Evolutionary conservation across 2,797 vertebrate species (phyloP).

Genomic region (Lepidocolaptes lacrymiger): DNA sequence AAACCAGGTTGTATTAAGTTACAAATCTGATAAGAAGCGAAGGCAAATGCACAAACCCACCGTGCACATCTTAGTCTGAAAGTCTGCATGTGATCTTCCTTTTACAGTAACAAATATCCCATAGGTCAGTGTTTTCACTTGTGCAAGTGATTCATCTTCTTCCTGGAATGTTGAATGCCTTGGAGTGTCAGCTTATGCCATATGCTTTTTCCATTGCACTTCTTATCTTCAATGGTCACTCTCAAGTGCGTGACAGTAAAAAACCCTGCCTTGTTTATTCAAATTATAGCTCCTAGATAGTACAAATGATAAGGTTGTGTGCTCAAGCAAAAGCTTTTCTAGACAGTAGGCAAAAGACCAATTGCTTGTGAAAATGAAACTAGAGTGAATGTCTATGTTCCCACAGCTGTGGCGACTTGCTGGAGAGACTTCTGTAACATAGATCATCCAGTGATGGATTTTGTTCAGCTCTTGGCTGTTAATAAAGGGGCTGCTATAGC

Average conservation of each 20-base stretch:
- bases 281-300: background rate
- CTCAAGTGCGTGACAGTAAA: background rate
- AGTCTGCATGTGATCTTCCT: background rate
- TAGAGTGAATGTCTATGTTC: background rate
- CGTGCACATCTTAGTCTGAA: background rate
- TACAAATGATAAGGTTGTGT: background rate
- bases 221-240: background rate
- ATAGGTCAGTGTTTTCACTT: background rate
- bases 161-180: background rate
- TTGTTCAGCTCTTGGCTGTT: background rate
- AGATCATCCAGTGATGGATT: background rate
- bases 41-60: background rate
- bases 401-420: background rate
- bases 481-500: background rate
- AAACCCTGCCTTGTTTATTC: background rate
- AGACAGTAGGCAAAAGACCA: background rate
- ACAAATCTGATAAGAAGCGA: background rate
- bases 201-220: background rate
- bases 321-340: background rate
- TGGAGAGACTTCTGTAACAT: background rate
- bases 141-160: background rate
- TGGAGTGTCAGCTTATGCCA: background rate
- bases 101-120: background rate
- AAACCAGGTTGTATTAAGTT: background rate
- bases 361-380: background rate